Conservation (phyloP, 2,113 vertebrate genomes). For the Bombycilla garrulus region DNA sequence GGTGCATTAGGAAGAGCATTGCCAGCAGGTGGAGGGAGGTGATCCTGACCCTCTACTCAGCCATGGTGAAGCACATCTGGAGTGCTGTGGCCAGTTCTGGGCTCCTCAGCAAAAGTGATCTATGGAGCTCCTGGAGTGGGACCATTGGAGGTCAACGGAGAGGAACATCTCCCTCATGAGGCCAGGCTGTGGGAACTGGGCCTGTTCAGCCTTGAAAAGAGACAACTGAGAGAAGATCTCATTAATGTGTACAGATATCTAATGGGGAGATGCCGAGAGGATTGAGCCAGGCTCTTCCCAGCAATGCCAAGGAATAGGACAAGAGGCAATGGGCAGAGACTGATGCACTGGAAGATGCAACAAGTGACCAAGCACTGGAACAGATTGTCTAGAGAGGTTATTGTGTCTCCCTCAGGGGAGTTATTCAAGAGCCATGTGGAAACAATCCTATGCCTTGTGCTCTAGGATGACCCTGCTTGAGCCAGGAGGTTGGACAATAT, state of each 20-base stretch:
- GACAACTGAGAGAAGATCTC: not conserved
- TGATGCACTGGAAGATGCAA: not conserved
- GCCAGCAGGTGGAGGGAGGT: too few species aligned
- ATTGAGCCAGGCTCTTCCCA: not conserved
- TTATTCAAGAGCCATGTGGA: not conserved
- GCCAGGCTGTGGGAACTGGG: not conserved
- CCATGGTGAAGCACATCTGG: too few species aligned
- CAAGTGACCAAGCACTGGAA: not conserved
- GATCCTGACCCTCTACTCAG: too few species aligned
- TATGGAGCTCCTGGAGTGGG: not conserved
- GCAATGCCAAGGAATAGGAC: not conserved
- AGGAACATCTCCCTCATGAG: rapidly evolving
- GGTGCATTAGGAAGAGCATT: too few species aligned
- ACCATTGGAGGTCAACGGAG: rapidly evolving
- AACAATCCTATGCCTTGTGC: not conserved
- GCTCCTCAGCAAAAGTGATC: not conserved
- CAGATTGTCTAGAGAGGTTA: not conserved
- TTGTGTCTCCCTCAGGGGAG: not conserved
- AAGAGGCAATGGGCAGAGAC: not conserved
- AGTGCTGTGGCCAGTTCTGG: rapidly evolving
- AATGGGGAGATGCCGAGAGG: rapidly evolving
- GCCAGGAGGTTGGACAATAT: not conserved
- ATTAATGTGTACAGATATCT: not conserved
- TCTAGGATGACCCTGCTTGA: not conserved
- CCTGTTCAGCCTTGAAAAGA: not conserved